These are phyloP conservation scores for Eurosta solidaginis DNA, from an alignment of 1,140 invertebrate species.

Conservation along the genomic window DNA sequence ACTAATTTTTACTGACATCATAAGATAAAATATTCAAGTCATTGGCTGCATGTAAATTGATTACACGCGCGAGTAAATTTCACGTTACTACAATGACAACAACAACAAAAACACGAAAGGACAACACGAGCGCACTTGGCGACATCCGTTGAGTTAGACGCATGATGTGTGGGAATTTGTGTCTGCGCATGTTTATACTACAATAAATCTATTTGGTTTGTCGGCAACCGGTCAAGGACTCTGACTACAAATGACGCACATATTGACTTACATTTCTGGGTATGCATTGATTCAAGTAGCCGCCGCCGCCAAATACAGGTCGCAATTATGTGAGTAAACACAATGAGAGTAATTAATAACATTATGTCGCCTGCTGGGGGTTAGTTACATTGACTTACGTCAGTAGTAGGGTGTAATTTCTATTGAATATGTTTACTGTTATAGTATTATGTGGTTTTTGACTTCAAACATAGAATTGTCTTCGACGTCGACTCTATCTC, in stretches of 20 bases:
- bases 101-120: conserved; percentile 7
- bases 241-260: neutral
- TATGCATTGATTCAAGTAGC: neutral
- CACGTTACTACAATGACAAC: neutral
- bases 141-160: neutral
- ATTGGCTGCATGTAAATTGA: conserved; percentile 23
- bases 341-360: conserved; percentile 1
- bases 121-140: neutral
- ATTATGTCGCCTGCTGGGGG: neutral
- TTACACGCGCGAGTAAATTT: neutral
- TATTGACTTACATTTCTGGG: neutral
- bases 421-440: no score
- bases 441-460: no score
- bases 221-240: conserved; percentile 3
- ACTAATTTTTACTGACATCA: conserved; percentile 11
- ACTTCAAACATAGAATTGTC: no score
- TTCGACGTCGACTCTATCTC: no score
- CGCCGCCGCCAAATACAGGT: neutral
- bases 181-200: neutral
- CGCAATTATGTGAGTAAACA: neutral
- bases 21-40: conserved; percentile 18
- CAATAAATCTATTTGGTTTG: no score
- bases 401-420: no score
- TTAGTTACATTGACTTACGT: neutral
- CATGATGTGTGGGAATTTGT: neutral